Evolutionary conservation across 2,113 vertebrate species (phyloP).

Genomic region (Podarcis muralis): DNA sequence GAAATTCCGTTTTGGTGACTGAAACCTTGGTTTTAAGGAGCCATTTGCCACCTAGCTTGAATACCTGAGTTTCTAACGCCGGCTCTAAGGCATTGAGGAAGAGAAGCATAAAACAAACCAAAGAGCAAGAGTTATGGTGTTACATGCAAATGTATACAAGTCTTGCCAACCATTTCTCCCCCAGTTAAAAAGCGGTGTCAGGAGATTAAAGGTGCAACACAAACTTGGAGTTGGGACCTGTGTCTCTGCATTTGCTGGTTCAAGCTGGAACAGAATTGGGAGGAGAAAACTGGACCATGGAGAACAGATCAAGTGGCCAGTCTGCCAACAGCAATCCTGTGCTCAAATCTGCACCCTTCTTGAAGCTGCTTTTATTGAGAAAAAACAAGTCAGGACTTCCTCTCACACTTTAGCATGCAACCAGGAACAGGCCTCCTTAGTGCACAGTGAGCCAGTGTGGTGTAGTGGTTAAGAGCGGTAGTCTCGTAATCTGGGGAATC

Average conservation of each 20-base stretch:
- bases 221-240: not conserved
- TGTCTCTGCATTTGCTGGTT: not conserved
- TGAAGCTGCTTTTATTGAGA: not conserved
- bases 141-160: not conserved
- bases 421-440: too few species aligned
- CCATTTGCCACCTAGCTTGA: too few species aligned
- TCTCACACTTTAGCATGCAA: not conserved
- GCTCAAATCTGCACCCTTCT: not conserved
- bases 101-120: not conserved
- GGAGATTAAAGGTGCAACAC: not conserved
- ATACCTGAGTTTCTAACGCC: too few species aligned
- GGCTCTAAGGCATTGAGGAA: not conserved
- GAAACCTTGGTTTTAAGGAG: too few species aligned
- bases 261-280: not conserved
- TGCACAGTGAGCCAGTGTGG: too few species aligned
- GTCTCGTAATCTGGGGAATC: too few species aligned
- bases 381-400: not conserved
- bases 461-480: too few species aligned
- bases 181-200: not conserved
- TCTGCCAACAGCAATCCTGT: not conserved
- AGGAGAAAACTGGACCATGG: not conserved
- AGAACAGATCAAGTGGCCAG: too few species aligned
- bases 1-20: too few species aligned
- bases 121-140: not conserved
- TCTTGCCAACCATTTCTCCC: too few species aligned